Base-by-base conservation (phyloP, 2,888 invertebrate species). In the Coelopa pilipes region DNA sequence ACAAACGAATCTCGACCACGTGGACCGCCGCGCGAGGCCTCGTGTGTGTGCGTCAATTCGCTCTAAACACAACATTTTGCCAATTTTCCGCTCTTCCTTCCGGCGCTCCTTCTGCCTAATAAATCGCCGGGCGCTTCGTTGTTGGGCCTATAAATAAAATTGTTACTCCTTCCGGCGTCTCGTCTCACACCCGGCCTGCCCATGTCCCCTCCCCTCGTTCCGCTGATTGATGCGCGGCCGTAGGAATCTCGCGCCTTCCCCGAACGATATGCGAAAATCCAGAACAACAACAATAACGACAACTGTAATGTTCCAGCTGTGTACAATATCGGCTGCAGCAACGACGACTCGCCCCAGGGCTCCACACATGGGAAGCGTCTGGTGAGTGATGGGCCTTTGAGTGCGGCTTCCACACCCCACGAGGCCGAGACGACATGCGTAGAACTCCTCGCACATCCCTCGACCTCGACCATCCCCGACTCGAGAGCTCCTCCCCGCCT, bases 311-410 rank as follows among this genome's bases (percentile, higher is more conserved):
- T 34, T 57, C 17, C 57, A 57, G 1, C n/a, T 34, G 9, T 21
- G 21, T 19, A 10, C 21, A 34, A 34, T 34, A 34, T 62, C 34
- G 13, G 24, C 15, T n/a, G 62, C 57, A 59, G 47, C 34, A 59
- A 71, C 50, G 60, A 65, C 34, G 71, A 55, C 50, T 67, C 75
- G 76, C 72, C 76, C 79, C 74, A 74, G 34, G 71, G 76, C 74
- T 74, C 73, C 77, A 75, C 74, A 67, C 74, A 68, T 21, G 45
- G 53, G 53, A 76, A n/a, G n/a, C 1, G 53, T 50, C 74, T n/a
- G 17, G n/a, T 68, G 53, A 21, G 66, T 67, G 66, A n/a, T 62
- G 62, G n/a, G 34, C 34, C 34, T 34, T 4, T 34, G 4, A 34
- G 62, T 62, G 45, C 57, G 24, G 13, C n/a, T 47, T 47, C 12